A percentile compares a stretch with the other conserved stretches of the same genome.
phyloP scores from a whole-genome alignment of 2,797 vertebrate genomes.

The Lithobates pipiens region DNA sequence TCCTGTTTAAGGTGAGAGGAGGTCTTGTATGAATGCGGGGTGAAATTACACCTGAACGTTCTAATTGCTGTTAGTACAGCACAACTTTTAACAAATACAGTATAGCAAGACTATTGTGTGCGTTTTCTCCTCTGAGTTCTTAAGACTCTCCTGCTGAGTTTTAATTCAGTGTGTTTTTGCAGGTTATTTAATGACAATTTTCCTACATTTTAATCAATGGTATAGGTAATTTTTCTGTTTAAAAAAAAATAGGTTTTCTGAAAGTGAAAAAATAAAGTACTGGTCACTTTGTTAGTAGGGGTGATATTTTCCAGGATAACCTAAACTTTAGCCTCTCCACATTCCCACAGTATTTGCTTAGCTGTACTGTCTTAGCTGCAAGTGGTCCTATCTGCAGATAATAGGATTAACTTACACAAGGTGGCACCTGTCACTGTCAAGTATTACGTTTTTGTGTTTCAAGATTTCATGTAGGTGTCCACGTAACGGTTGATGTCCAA shows the following conservation, averaged over 20 bases:
- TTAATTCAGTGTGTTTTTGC: conserved; percentile 3
- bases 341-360: too few relatives aligned
- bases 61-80: conserved; percentile 75
- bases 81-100: conserved; percentile 70
- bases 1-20: conserved; percentile 79
- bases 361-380: too few relatives aligned
- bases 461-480: too few relatives aligned
- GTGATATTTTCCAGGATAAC: too few relatives aligned
- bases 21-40: conserved; percentile 72
- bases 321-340: too few relatives aligned
- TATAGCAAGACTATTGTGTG: conserved; percentile 66
- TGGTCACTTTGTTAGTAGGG: too few relatives aligned
- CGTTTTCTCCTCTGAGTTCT: background rate
- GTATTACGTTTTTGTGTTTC: too few relatives aligned
- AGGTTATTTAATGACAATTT: conserved; percentile 11
- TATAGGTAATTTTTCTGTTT: conserved; percentile 11
- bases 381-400: too few relatives aligned
- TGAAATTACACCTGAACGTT: conserved; percentile 78
- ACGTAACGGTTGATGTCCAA: too few relatives aligned
- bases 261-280: too few relatives aligned
- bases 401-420: too few relatives aligned
- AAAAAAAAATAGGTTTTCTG: conserved; percentile 3
- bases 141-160: background rate
- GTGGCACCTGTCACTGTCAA: too few relatives aligned
- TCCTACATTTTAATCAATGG: conserved; percentile 41